Conservation (phyloP, 2,797 vertebrate genomes). For the Arnoldichthys spilopterus region DNA sequence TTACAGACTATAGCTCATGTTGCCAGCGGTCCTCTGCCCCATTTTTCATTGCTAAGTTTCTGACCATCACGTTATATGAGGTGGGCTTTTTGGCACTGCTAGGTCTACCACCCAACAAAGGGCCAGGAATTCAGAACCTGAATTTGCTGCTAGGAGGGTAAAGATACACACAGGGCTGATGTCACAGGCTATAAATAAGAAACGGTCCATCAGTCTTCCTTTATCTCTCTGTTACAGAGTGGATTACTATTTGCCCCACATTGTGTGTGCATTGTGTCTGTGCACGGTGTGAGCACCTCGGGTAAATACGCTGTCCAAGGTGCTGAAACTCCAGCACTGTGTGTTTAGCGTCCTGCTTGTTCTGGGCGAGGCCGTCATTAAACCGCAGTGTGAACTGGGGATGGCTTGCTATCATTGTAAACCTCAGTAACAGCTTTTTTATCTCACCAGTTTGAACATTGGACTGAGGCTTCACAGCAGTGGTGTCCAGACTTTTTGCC, state of each 20-base stretch:
- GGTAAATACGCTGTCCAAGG: not conserved
- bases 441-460: no score
- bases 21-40: not conserved
- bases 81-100: not conserved
- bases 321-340: constrained; percentile 5
- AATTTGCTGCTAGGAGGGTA: not conserved
- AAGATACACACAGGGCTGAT: not conserved
- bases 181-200: not conserved
- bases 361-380: not conserved
- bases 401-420: no score
- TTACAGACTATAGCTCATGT: no score
- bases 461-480: no score
- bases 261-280: not conserved
- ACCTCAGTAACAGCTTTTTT: no score
- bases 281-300: not conserved
- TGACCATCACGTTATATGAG: not conserved
- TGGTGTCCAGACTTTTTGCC: no score
- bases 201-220: not conserved
- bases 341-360: not conserved
- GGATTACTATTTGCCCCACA: not conserved
- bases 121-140: no score
- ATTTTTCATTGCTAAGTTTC: not conserved
- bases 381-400: no score
- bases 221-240: constrained; percentile 1
- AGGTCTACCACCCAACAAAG: not conserved